These are phyloP conservation scores for Pimephales promelas DNA, from an alignment of 2,113 vertebrate genomes.

Conservation along the genomic window DNA sequence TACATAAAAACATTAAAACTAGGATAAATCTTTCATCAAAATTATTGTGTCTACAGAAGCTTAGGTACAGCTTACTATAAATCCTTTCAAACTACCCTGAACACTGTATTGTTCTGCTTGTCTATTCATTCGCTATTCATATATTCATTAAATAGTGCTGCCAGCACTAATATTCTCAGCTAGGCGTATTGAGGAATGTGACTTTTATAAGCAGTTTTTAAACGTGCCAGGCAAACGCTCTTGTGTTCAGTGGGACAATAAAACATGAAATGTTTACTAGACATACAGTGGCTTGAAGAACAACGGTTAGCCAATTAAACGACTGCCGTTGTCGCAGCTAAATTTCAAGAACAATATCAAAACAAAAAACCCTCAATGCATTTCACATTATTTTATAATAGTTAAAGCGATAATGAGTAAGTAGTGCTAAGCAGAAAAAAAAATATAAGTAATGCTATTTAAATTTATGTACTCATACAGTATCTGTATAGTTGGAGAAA, in stretches of 20 bases:
- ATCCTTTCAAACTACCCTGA: not conserved
- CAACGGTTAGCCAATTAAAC: not conserved
- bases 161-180: not conserved
- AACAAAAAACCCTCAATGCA: not conserved
- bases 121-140: not conserved
- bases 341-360: not conserved
- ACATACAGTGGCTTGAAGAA: not conserved
- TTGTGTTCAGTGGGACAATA: slow-evolving; percentile 18
- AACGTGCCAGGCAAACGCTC: slow-evolving; percentile 31
- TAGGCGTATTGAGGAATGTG: not conserved
- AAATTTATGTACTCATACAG: not conserved
- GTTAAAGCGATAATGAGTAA: not conserved
- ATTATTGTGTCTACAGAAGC: slow-evolving; percentile 1
- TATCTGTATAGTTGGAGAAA: not conserved
- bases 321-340: not conserved
- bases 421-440: not conserved
- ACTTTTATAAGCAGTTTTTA: slow-evolving; percentile 12
- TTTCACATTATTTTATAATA: not conserved
- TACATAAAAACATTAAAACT: not conserved
- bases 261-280: slow-evolving; percentile 9
- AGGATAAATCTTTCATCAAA: slow-evolving; percentile 2
- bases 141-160: slow-evolving; percentile 1
- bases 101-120: not conserved
- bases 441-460: not conserved
- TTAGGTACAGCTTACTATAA: not conserved